A percentile compares a stretch with the other conserved stretches of the same genome.
Conservation (phyloP, 2,797 vertebrate genomes). For the Artibeus jamaicensis region DNA sequence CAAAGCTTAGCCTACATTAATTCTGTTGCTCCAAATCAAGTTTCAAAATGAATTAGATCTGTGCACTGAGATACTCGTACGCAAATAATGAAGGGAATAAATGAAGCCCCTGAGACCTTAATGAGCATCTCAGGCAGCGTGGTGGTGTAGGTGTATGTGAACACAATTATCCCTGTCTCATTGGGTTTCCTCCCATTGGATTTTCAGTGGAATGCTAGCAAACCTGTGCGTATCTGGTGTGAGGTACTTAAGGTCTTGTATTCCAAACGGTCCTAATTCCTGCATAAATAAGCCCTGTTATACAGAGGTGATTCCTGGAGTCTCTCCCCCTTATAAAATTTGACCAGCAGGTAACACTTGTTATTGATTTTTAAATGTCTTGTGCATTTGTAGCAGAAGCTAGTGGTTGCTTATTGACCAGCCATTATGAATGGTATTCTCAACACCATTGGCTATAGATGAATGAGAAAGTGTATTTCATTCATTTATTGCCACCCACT, state of each 20-base stretch:
- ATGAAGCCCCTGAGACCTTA: conserved; percentile 10
- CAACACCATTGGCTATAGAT: no score
- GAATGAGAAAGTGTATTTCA: not conserved
- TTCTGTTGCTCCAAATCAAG: not conserved
- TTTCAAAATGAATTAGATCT: conserved; percentile 38
- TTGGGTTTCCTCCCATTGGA: conserved; percentile 33
- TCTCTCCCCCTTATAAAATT: not conserved
- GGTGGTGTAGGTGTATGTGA: not conserved
- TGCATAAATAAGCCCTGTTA: not conserved
- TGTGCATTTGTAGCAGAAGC: not conserved
- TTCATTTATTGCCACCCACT: not conserved
- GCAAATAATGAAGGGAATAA: conserved; percentile 15
- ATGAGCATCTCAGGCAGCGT: not conserved
- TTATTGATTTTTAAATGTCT: not conserved
- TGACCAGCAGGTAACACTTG: conserved; percentile 9
- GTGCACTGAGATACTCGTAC: not conserved
- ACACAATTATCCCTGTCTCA: not conserved
- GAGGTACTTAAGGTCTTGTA: not conserved
- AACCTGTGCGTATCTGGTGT: not conserved
- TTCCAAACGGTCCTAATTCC: not conserved
- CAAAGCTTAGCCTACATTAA: not conserved
- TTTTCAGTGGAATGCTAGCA: not conserved
- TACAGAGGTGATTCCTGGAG: not conserved
- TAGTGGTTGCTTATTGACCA: not conserved
- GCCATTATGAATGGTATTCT: no score